phyloP scores from a whole-genome alignment of 92 coral and sea anemone genomes.

The Epizoanthus illoricatus region DNA sequence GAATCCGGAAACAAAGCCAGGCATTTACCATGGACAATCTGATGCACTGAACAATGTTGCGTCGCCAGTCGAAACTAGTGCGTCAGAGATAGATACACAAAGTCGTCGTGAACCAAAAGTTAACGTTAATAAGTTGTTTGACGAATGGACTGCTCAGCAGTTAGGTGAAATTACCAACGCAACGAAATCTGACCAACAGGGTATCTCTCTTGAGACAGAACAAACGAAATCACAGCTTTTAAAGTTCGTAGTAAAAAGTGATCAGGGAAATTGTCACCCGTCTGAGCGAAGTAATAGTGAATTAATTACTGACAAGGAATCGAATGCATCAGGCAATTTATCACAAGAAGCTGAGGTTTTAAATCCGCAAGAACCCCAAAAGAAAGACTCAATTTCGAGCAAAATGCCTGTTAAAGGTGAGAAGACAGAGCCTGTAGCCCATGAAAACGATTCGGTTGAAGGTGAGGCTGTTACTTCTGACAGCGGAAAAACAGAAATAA shows the following conservation, averaged over 20 bases:
- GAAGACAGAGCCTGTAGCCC: neutral
- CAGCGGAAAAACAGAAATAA: neutral
- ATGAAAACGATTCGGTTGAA: neutral
- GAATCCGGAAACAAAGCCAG: neutral
- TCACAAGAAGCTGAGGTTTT: neutral
- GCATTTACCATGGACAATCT: neutral
- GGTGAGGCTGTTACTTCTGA: neutral
- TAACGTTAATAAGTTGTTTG: conserved; percentile 34
- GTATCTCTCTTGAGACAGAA: neutral
- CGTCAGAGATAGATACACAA: conserved; percentile 18
- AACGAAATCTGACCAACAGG: conserved; percentile 12
- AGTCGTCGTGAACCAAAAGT: conserved; percentile 39
- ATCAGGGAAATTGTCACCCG: neutral
- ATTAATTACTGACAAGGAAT: conserved; percentile 26
- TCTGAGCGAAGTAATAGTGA: neutral
- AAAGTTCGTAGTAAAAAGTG: neutral
- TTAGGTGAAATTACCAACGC: conserved; percentile 46
- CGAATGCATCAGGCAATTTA: neutral
- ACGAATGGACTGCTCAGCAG: conserved; percentile 54
- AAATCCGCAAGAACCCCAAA: neutral
- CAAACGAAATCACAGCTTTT: neutral
- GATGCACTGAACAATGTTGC: neutral
- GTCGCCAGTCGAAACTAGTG: neutral
- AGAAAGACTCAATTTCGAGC: neutral
- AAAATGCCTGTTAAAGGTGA: neutral